Evolutionary conservation across 2,797 vertebrate genomes (phyloP).

Genomic region (Clamator glandarius): DNA sequence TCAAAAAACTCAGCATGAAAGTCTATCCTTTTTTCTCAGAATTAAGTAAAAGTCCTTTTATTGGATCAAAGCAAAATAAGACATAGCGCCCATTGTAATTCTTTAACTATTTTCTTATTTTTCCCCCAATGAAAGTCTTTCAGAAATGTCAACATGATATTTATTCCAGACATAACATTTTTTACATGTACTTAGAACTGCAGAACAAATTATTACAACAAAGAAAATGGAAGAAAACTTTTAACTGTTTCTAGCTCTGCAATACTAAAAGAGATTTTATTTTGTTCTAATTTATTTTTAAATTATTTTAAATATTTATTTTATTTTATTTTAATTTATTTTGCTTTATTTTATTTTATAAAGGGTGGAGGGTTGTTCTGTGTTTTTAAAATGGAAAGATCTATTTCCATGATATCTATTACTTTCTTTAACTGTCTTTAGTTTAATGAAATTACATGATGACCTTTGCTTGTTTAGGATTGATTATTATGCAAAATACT

Average conservation of each 20-base stretch:
- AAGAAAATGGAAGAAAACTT: neutral
- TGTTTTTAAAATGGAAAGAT: neutral
- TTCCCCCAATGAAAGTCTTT: neutral
- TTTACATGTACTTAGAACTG: neutral
- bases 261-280: neutral
- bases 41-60: neutral
- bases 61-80: neutral
- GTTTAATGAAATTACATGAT: neutral
- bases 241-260: neutral
- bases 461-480: neutral
- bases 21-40: neutral
- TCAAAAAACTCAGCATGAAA: neutral
- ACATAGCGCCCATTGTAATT: rapidly evolving
- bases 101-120: neutral
- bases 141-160: neutral
- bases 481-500: neutral
- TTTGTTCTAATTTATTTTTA: too few species aligned
- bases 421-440: neutral
- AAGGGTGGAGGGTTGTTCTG: neutral
- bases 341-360: neutral
- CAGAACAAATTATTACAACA: neutral
- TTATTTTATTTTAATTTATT: neutral
- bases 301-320: too few species aligned
- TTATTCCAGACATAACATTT: neutral
- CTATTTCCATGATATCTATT: neutral